These are phyloP conservation scores for Thysanoteuthis rhombus DNA, from an alignment of 2,888 invertebrate genomes.

Conservation along the genomic window DNA sequence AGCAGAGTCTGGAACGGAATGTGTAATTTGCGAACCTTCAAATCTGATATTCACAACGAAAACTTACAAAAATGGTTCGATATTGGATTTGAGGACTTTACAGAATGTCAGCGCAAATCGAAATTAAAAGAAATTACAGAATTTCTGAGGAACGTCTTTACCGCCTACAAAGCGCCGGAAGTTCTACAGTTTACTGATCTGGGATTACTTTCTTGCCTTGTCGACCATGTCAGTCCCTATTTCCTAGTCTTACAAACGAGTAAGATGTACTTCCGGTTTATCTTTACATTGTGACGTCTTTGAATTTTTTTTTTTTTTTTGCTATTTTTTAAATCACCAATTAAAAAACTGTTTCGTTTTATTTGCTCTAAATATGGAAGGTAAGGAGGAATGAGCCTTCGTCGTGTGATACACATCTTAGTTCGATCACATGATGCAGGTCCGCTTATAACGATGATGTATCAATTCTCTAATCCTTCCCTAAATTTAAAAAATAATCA, in stretches of 20 bases:
- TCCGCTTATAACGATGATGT: background rate
- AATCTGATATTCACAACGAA: conserved; percentile 12
- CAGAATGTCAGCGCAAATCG: background rate
- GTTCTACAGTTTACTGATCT: background rate
- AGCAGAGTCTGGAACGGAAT: background rate
- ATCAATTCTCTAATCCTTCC: background rate
- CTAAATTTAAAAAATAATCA: background rate
- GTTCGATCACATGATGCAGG: background rate
- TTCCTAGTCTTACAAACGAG: background rate
- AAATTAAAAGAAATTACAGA: background rate
- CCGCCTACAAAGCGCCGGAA: background rate
- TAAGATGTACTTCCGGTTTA: background rate
- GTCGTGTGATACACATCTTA: background rate
- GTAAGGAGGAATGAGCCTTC: background rate
- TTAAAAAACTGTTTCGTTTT: background rate
- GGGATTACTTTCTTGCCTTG: background rate
- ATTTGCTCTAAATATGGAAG: background rate
- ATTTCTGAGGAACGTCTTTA: background rate
- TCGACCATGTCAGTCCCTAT: background rate
- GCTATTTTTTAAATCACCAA: background rate
- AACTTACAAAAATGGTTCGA: background rate
- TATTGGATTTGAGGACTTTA: background rate
- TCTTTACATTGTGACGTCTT: background rate
- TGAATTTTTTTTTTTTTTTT: background rate
- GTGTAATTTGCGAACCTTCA: background rate